Percentiles rank a stretch among this genome's conserved stretches.
Conservation (phyloP, 2,797 vertebrate species). For the Etheostoma perlongum region DNA sequence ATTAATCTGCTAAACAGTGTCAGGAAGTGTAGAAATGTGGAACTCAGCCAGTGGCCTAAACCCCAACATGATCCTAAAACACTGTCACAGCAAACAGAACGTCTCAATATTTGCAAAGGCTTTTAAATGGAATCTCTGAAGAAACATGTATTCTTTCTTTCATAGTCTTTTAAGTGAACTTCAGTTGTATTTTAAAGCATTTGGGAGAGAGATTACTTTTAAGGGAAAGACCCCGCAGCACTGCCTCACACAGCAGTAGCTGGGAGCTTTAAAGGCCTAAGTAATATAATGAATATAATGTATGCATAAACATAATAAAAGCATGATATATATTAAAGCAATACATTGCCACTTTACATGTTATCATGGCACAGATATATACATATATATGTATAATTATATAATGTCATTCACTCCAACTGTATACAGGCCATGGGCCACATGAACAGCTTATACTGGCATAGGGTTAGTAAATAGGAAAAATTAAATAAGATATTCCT, state of each 20-base stretch:
- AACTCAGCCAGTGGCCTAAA: neutral
- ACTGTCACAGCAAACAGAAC: too few relatives aligned
- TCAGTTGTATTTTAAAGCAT: neutral
- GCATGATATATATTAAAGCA: neutral
- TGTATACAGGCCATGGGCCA: too few relatives aligned
- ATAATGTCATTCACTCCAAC: too few relatives aligned
- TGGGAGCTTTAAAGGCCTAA: neutral
- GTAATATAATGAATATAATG: too few relatives aligned
- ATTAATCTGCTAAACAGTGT: neutral
- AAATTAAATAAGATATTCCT: too few relatives aligned
- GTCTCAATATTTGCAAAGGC: neutral
- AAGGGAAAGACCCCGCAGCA: constrained; percentile 1
- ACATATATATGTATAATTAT: too few relatives aligned
- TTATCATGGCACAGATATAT: neutral
- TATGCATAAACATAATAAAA: neutral
- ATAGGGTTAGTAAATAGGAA: too few relatives aligned
- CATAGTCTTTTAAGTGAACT: neutral
- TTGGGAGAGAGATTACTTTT: neutral
- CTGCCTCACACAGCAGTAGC: neutral
- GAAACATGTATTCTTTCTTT: neutral
- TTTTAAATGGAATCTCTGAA: neutral
- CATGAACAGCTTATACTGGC: too few relatives aligned
- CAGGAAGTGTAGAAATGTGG: neutral
- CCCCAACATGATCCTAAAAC: neutral
- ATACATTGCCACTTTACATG: neutral